Evolutionary conservation across 2,888 invertebrate genomes (phyloP), one percentile per base, ranked within the genome.

Genomic region (Hirtodrosophila confusa): DNA sequence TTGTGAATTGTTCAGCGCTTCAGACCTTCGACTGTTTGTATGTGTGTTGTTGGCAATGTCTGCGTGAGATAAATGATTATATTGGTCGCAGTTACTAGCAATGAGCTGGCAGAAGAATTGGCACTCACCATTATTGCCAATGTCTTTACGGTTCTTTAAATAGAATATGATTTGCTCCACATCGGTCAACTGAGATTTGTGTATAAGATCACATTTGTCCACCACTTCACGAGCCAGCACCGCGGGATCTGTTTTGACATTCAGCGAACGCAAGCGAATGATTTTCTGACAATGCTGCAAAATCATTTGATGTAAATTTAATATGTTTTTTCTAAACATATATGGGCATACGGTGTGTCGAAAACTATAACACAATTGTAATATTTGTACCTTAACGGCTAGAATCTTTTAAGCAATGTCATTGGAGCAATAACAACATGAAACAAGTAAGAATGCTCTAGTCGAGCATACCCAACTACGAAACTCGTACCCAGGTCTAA

Each of bases 161-260:
- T 97, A 97, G 90, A 95, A 96, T 86, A 98, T 94, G 39, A 97
- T 93, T 90, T 97, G 97, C 90, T 97, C 97, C 17, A 98, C 95
- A 92, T 98, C 97, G 10, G 94, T 94, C 44, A 96, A 89, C 89
- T 96, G 95, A 23, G 95, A 95, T 70, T 95, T 95, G 89, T 97
- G 96, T 84, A 98, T 97, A 65, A 97, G 92, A 88, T 95, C 95
- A 91, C 97, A 97, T 91, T 96, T 95, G 72, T 95, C 95, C 49
- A 97, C 94, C 23, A 98, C 96, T 92, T 97, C 96, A 85, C 94
- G 94, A 0, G 97, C 96, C 75, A 98, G 92, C 10, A 94, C 93
- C 48, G 94, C 93, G 69, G 97, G 95, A 92, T 98, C 96, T 17
- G 97, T 96, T 80, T 95, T 94, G 29, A 94, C 93, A 89, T 95